A percentile compares a stretch with the other conserved stretches of the same genome.
Conservation (phyloP, 2,888 invertebrate species). For the Clivina fossor region DNA sequence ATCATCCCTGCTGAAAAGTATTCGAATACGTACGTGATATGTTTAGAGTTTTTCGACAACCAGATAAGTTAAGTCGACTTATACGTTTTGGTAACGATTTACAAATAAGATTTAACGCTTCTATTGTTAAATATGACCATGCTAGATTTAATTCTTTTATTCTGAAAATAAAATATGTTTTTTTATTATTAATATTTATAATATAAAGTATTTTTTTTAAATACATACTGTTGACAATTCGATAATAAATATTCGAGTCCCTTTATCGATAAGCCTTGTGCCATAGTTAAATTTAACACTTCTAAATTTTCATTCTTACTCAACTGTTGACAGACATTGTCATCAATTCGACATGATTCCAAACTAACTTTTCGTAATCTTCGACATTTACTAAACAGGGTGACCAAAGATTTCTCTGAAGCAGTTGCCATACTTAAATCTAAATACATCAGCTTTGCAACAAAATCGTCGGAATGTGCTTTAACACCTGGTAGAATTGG, state of each 20-base stretch:
- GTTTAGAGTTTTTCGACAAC: conserved; percentile 73
- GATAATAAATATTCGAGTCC: conserved; percentile 65
- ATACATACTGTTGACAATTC: conserved; percentile 60
- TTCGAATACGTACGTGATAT: conserved; percentile 67
- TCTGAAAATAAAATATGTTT: conserved; percentile 51
- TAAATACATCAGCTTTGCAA: conserved; percentile 73
- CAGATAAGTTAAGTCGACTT: conserved; percentile 77
- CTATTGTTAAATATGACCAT: conserved; percentile 72
- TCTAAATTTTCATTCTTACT: conserved; percentile 69
- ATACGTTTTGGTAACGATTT: conserved; percentile 64
- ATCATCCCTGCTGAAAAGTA: too few relatives aligned
- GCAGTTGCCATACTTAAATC: conserved; percentile 83
- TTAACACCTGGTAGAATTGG: conserved; percentile 54
- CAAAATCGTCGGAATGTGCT: conserved; percentile 52
- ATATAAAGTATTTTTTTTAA: background rate
- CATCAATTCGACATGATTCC: conserved; percentile 72
- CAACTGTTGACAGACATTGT: conserved; percentile 67
- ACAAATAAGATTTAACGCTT: conserved; percentile 63
- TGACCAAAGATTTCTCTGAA: conserved; percentile 59
- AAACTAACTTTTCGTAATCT: conserved; percentile 79
- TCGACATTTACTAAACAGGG: conserved; percentile 65
- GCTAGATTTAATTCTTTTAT: conserved; percentile 75
- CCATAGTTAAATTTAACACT: conserved; percentile 83
- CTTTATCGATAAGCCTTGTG: conserved; percentile 66
- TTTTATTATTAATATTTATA: conserved; percentile 6